Evolutionary conservation across 2,113 vertebrate species (phyloP).

Genomic region (Corythaeola cristata): DNA sequence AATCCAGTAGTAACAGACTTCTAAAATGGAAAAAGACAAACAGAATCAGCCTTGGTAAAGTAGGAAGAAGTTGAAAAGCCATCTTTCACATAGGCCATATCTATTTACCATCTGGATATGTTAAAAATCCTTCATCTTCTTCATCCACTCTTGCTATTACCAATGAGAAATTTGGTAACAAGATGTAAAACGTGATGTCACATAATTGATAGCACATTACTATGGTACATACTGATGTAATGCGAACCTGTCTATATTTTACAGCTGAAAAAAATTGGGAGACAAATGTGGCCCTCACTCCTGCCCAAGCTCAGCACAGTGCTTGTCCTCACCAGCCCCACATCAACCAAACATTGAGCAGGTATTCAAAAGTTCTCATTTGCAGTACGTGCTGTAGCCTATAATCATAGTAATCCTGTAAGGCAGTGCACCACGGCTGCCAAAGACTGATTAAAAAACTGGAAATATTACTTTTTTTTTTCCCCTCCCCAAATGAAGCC

Average conservation of each 20-base stretch:
- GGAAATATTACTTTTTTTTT: constrained; percentile 48
- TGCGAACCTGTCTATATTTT: background rate
- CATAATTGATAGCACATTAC: background rate
- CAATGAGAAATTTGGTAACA: background rate
- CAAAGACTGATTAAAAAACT: constrained; percentile 53
- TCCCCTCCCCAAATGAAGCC: background rate
- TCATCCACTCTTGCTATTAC: background rate
- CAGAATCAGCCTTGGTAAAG: background rate
- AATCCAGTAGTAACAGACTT: background rate
- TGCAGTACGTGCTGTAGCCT: background rate
- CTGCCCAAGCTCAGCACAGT: background rate
- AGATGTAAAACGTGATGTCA: background rate
- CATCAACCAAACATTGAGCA: background rate
- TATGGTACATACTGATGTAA: background rate
- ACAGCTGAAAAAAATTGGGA: background rate
- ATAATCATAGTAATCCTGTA: constrained; percentile 24
- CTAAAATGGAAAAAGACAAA: background rate
- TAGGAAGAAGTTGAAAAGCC: background rate
- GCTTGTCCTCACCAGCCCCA: background rate
- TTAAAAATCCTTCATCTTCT: background rate
- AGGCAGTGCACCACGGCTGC: constrained; percentile 5
- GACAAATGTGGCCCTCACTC: background rate
- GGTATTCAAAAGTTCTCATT: background rate
- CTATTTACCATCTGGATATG: background rate
- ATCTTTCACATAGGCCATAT: background rate